These are phyloP conservation scores for Polymixis lichenea DNA, from an alignment of 2,888 invertebrate genomes.

Conservation along the genomic window DNA sequence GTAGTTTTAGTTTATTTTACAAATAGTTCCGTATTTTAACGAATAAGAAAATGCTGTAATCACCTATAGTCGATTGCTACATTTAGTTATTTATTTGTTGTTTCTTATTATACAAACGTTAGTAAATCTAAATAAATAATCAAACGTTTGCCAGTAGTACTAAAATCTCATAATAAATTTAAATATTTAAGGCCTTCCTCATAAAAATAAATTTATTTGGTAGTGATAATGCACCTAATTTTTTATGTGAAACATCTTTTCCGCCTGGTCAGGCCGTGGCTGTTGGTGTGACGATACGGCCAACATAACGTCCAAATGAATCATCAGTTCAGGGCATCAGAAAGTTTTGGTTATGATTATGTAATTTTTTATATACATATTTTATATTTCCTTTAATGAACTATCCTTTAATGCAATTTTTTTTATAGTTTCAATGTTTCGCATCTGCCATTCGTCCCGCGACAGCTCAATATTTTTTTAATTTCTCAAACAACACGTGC, in stretches of 20 bases:
- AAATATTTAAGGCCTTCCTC: background rate
- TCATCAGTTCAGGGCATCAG: no score
- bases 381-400: no score
- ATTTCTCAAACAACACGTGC: background rate
- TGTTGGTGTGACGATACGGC: no score
- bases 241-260: background rate
- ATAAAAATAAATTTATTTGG: background rate
- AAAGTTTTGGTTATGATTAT: no score
- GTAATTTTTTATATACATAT: no score
- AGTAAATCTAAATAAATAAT: background rate
- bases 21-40: background rate
- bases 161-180: no score
- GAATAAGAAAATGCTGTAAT: background rate
- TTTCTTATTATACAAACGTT: background rate
- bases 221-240: background rate
- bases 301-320: no score
- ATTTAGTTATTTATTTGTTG: background rate
- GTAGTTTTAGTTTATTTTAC: background rate
- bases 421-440: no score
- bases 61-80: background rate
- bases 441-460: no score
- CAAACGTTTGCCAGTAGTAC: background rate
- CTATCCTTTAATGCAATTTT: no score
- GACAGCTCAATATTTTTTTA: background rate
- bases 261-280: no score